Evolutionary conservation across 2,113 vertebrate genomes (phyloP).

Genomic region (Sarotherodon lohbergeri): DNA sequence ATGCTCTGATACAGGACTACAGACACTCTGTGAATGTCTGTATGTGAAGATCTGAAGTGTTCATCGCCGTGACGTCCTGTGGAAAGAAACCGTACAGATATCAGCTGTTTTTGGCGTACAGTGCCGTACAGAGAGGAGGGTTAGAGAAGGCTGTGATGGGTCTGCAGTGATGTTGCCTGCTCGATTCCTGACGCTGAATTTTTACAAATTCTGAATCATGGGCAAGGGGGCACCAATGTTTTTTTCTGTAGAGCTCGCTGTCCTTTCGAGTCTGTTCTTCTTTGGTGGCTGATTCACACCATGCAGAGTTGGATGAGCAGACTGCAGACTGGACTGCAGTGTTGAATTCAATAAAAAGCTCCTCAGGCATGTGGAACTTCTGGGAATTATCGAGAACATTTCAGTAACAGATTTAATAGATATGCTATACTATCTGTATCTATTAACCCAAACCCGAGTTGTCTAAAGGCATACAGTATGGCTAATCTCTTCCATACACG

Average conservation of each 20-base stretch:
- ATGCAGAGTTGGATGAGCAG: neutral
- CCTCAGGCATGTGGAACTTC: neutral
- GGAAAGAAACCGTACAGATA: too few relatives aligned
- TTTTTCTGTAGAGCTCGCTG: neutral
- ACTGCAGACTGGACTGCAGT: neutral
- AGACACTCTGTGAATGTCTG: neutral
- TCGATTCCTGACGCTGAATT: neutral
- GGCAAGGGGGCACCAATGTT: neutral
- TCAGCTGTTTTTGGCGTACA: too few relatives aligned
- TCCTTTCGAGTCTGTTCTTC: neutral
- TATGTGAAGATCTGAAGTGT: neutral
- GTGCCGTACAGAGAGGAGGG: too few relatives aligned
- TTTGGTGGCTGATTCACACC: neutral
- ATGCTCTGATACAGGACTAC: neutral
- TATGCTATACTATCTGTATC: neutral
- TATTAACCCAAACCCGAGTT: neutral
- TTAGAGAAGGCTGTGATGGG: neutral
- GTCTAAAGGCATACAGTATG: neutral
- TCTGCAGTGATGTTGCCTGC: neutral
- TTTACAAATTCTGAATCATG: neutral
- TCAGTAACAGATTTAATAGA: neutral
- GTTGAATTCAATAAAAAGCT: neutral
- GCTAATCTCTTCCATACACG: neutral
- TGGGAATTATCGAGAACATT: neutral
- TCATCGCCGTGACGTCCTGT: neutral